Evolutionary conservation across 1,140 invertebrate species (phyloP).

Genomic region (Bombus turneri): DNA sequence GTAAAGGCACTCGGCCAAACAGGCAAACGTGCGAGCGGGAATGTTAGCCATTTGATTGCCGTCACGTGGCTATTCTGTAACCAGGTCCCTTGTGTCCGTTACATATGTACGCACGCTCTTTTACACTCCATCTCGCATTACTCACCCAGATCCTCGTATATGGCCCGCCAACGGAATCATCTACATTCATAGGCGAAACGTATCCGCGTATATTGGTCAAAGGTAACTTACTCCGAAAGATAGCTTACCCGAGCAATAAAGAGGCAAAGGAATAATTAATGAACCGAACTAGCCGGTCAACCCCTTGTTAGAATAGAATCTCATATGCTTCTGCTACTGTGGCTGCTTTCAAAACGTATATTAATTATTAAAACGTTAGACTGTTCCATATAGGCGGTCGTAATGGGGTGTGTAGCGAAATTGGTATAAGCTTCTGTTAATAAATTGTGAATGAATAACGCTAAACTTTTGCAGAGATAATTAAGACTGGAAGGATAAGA

Average conservation of each 20-base stretch:
- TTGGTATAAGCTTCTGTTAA: background rate
- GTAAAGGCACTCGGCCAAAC: slow-evolving; percentile 29
- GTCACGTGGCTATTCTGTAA: slow-evolving; percentile 22
- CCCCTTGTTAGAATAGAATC: background rate
- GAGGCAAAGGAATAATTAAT: slow-evolving; percentile 62
- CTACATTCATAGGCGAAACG: slow-evolving; percentile 25
- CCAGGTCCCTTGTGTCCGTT: background rate
- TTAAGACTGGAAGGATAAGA: background rate
- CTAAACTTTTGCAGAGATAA: background rate
- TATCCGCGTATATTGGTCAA: background rate
- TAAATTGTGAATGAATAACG: background rate
- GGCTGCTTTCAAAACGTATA: background rate
- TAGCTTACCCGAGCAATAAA: slow-evolving; percentile 46
- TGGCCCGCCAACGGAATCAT: slow-evolving; percentile 1
- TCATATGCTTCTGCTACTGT: background rate
- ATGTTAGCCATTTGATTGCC: slow-evolving; percentile 54
- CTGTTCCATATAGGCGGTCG: background rate
- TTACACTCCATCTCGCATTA: slow-evolving; percentile 26
- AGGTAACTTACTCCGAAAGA: slow-evolving; percentile 32
- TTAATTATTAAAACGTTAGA: background rate
- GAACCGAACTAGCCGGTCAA: slow-evolving; percentile 15
- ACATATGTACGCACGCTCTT: slow-evolving; percentile 25
- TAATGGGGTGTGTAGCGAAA: background rate
- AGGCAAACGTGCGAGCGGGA: slow-evolving; percentile 12
- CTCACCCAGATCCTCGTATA: background rate